Evolutionary conservation across 2,888 invertebrate genomes (phyloP), one percentile per base, ranked within the genome.

Genomic region (Venusia cambrica): DNA sequence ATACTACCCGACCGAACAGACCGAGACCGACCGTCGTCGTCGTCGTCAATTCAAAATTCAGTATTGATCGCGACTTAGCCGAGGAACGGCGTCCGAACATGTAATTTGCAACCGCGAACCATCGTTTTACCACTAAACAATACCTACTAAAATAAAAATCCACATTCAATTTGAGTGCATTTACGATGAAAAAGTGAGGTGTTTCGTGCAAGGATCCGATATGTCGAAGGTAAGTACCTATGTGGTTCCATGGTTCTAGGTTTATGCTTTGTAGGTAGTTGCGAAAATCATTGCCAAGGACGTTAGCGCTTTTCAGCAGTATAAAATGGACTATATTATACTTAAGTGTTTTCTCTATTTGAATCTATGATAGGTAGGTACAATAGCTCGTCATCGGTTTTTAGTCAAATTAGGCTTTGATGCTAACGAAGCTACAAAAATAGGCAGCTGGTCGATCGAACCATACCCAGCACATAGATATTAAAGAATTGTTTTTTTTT

Each of bases 11-110:
- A 35, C 13, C 28, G 14, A 10, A 24, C 21, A 54, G 51, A 54
- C 52, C 58, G 51, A 47, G n/a, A n/a, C n/a, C n/a, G n/a, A n/a
- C n/a, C n/a, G n/a, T n/a, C n/a, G n/a, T n/a, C n/a, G n/a, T n/a
- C n/a, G n/a, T n/a, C n/a, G n/a, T n/a, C n/a, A n/a, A n/a, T n/a
- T n/a, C n/a, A n/a, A n/a, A n/a, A n/a, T n/a, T n/a, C 66, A 84
- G 84, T 84, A 84, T 84, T 84, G 84, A 84, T 84, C 84, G 83
- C 68, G 75, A 72, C 65, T 68, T 59, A 66, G 74, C 68, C 73
- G 69, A 64, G 75, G 60, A 64, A 73, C 62, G 71, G 73, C 64
- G 78, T 65, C 57, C 54, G 56, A 71, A 69, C 68, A 78, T 77
- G 75, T 61, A 61, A 68, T 59, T 65, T 65, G 57, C 61, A 59